phyloP scores from a whole-genome alignment of 2,113 vertebrate genomes.

The Cynocephalus volans region DNA sequence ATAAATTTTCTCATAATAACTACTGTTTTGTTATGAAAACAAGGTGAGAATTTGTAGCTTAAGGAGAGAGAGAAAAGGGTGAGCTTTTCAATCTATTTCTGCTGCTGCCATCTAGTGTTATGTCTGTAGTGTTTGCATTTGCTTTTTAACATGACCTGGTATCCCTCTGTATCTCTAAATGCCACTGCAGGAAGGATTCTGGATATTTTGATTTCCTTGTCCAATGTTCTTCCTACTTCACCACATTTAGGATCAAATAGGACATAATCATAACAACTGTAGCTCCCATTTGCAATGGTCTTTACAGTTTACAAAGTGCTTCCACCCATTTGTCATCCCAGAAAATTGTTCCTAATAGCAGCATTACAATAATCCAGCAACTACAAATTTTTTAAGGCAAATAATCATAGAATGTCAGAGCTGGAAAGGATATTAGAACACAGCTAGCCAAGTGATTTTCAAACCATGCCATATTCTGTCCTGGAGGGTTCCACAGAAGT shows the following conservation, averaged over 20 bases:
- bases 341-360: neutral
- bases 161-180: neutral
- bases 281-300: neutral
- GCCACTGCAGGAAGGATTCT: neutral
- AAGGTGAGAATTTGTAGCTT: neutral
- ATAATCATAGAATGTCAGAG: neutral
- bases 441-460: neutral
- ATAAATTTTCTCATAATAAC: neutral
- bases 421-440: neutral
- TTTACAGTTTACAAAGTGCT: neutral
- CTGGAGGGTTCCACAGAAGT: neutral
- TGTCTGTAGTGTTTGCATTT: neutral
- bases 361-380: neutral
- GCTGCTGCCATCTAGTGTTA: conserved; percentile 69
- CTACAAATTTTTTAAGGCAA: conserved; percentile 27
- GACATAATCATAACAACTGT: neutral
- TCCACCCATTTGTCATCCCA: neutral
- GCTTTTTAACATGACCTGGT: neutral
- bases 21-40: neutral
- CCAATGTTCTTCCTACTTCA: conserved; percentile 5
- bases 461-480: neutral
- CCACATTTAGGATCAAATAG: neutral
- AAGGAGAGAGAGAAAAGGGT: neutral
- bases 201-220: conserved; percentile 16
- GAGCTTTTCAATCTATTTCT: conserved; percentile 1